These are phyloP conservation scores for Propithecus perrieri DNA, from an alignment of 2,797 vertebrate species.

Conservation along the genomic window DNA sequence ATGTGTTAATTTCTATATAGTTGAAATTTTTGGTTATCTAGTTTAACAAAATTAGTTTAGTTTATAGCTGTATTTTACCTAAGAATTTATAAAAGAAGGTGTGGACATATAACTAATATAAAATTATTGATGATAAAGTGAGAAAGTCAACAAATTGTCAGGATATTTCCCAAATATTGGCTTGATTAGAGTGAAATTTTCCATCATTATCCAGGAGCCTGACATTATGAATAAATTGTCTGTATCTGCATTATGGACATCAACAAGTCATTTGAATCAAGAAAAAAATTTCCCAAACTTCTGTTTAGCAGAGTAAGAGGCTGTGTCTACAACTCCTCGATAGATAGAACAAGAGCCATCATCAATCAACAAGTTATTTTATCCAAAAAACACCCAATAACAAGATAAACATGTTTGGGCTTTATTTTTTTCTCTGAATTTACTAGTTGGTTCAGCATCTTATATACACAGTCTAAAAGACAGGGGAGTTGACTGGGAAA, in stretches of 20 bases:
- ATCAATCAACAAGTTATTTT: constrained; percentile 37
- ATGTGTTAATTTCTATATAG: background rate
- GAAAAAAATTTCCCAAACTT: constrained; percentile 18
- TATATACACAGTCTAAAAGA: constrained; percentile 13
- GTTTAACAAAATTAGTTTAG: background rate
- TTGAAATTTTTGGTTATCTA: background rate
- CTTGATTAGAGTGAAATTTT: background rate
- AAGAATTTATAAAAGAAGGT: background rate
- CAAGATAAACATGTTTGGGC: constrained; percentile 7
- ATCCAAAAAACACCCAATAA: constrained; percentile 31
- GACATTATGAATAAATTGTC: background rate
- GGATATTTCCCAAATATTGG: background rate
- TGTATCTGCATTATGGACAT: background rate
- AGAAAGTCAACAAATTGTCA: background rate
- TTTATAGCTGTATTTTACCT: constrained; percentile 3
- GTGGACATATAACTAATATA: background rate
- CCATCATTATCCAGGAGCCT: constrained; percentile 1
- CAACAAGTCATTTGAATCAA: constrained; percentile 24
- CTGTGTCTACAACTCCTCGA: background rate
- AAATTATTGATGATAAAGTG: constrained; percentile 22
- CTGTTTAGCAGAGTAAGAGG: background rate
- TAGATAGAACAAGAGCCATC: background rate
- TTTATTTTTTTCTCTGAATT: constrained; percentile 8
- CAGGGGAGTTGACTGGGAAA: constrained; percentile 21
- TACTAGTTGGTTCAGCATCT: constrained; percentile 19